Evolutionary conservation across 2,113 vertebrate species (phyloP).

Genomic region (Larimichthys crocea): DNA sequence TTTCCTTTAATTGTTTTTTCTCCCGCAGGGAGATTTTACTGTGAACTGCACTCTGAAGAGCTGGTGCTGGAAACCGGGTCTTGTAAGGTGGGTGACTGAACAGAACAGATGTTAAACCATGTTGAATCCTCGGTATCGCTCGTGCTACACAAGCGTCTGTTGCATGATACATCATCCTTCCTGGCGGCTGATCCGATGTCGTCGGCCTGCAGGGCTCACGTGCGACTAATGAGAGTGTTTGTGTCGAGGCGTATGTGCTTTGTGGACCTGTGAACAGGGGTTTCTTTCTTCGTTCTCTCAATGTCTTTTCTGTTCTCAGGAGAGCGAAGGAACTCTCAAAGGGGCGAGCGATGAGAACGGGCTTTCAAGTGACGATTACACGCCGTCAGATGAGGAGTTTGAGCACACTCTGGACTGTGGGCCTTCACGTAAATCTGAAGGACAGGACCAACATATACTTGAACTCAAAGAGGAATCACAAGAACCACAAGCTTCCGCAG

Average conservation of each 20-base stretch:
- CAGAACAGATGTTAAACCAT: slow-evolving; percentile 17
- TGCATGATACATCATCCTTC: slow-evolving; percentile 21
- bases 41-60: slow-evolving; percentile 83
- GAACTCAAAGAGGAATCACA: slow-evolving; percentile 24
- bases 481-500: slow-evolving; percentile 15
- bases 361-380: slow-evolving; percentile 60
- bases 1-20: slow-evolving; percentile 15
- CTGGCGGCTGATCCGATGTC: slow-evolving; percentile 12
- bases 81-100: slow-evolving; percentile 67
- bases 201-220: background rate
- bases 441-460: slow-evolving; percentile 5
- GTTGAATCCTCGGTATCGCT: slow-evolving; percentile 11
- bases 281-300: background rate
- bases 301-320: slow-evolving; percentile 37
- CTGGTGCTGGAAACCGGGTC: slow-evolving; percentile 43
- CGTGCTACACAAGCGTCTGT: slow-evolving; percentile 29
- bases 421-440: slow-evolving; percentile 19
- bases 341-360: slow-evolving; percentile 26
- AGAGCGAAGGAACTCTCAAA: background rate
- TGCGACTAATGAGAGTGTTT: background rate
- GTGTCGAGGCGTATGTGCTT: background rate
- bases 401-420: slow-evolving; percentile 53
- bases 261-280: background rate
- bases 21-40: slow-evolving; percentile 83
- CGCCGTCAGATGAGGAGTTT: slow-evolving; percentile 66